Base-by-base conservation (phyloP, 2,888 invertebrate species). In the Amiota mariae region DNA sequence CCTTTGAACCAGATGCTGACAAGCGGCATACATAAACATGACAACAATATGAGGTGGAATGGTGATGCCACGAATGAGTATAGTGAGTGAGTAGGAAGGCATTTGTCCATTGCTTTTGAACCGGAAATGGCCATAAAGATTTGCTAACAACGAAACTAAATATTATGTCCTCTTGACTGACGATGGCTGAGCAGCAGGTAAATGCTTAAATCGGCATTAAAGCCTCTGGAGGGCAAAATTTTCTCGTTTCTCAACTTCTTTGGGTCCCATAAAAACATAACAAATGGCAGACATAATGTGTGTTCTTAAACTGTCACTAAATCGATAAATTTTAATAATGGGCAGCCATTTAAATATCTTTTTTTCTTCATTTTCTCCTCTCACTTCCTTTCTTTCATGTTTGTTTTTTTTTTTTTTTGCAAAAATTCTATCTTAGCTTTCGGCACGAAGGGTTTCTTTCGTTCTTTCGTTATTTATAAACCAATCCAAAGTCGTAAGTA, bases 251-350 rank as follows among this genome's bases (percentile, higher is more conserved):
- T 36, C 80, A 80, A 85, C 74, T 84, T 84, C 79, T 10, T 79
- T 79, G 46, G 24, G 80, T 68, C 74, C 83, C 83, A 83, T 83
- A 83, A 83, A 87, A 86, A 87, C 81, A 85, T 84, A 85, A 87
- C 82, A 81, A 87, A 86, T 86, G 84, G 86, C 76, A 79, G 78
- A 82, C 84, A 78, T 87, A 87, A 86, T 85, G 87, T 85, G 86
- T 84, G 84, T 81, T 82, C 82, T 87, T 86, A 87, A 87, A 87
- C 86, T 86, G 86, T 87, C 87, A 84, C 84, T 85, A 87, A 87
- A 86, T 86, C 86, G 86, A 86, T 87, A 87, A 87, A 86, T 86
- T 86, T 87, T 86, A 82, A 87, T 87, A 86, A 81, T 86, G 86
- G 81, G 79, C 82, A 71, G 85, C 80, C 85, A 85, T 86, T 86